Evolutionary conservation across 2,888 invertebrate genomes (phyloP), one percentile per base, ranked within the genome.

Genomic region (Phaedon cochleariae): DNA sequence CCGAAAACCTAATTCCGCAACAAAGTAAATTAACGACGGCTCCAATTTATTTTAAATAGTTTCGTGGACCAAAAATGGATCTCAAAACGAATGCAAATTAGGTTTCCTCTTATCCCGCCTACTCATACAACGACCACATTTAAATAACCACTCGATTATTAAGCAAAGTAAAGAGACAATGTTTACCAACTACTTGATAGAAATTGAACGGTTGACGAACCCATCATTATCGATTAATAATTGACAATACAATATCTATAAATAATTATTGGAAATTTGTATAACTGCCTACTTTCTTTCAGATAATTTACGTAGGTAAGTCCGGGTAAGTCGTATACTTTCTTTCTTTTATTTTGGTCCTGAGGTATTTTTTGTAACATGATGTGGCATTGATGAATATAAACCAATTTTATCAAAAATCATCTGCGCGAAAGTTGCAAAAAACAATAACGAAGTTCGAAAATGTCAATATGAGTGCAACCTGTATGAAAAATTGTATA

Each of bases 1-100:
- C 2, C 15, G 34, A 41, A n/a, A 12, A n/a, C 41, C 41, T 15
- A n/a, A 41, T 41, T 41, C 41, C 41, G 41, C 41, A 41, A 41
- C 15, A n/a, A 41, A 41, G 41, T 3, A 41, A 41, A 15, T 41
- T 15, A 41, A 41, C n/a, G 15, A 41, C 41, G 15, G 41, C 12
- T 41, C 41, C 41, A 15, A 41, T 41, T 41, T 41, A 6, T 15
- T 41, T 41, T 7, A 57, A 57, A 57, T 26, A 17, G 26, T 21
- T 15, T 6, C 18, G 22, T 46, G n/a, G 29, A 45, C 57, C 57
- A 45, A 45, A 57, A 57, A 45, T 41, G 57, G 57, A 45, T 18
- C 26, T 17, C 22, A 6, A 26, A 57, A 57, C 9, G 22, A 26
- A 55, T 45, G 37, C 22, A 57, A 57, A 57, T 57, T 57, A 41